Evolutionary conservation across 2,888 invertebrate species (phyloP), one percentile per base, ranked within the genome.

Genomic region (Reticulitermes lucifugus): DNA sequence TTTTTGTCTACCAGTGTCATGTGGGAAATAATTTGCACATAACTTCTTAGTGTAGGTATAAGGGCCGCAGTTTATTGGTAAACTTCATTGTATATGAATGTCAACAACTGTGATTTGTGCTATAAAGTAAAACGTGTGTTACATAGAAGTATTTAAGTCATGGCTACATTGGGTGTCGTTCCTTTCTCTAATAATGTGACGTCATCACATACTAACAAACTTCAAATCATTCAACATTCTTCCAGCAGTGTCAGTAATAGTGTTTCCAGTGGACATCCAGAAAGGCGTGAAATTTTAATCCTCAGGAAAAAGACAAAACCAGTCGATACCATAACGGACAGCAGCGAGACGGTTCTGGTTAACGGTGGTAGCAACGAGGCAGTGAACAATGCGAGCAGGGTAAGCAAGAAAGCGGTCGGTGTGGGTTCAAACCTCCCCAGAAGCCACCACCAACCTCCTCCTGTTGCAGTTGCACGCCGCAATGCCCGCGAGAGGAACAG

Each of bases 401-500:
- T 60, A 18, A 9, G 46, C 1, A 81, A 81, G 81, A 81, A 81
- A 35, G 43, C 70, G 12, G 12, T n/a, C 7, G 25, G 29, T 22
- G 46, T 41, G n/a, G 73, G 73, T 41, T 6, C 21, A 18, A 79
- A 79, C 25, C 46, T 79, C 18, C 70, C 51, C 9, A 60, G 81
- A 59, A 46, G n/a, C 43, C 83, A 81, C 35, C 84, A 83, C 25
- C 86, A 79, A n/a, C 94, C 96, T 5, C 95, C 95, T 82, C 96
- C 96, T 0, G 93, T 96, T 41, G 96, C 97, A 0, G 97, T 97
- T 12, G 97, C 97, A 0, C 92, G 98, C 77, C 92, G 98, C 89
- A 98, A 98, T 92, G 98, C 98, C 87, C 94, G 98, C 83, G 98
- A 98, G 93, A 92, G 98, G 35, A 98, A 98, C 91, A 93, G 98